Evolutionary conservation across 2,888 invertebrate species (phyloP).

Genomic region (Lingula anatina): DNA sequence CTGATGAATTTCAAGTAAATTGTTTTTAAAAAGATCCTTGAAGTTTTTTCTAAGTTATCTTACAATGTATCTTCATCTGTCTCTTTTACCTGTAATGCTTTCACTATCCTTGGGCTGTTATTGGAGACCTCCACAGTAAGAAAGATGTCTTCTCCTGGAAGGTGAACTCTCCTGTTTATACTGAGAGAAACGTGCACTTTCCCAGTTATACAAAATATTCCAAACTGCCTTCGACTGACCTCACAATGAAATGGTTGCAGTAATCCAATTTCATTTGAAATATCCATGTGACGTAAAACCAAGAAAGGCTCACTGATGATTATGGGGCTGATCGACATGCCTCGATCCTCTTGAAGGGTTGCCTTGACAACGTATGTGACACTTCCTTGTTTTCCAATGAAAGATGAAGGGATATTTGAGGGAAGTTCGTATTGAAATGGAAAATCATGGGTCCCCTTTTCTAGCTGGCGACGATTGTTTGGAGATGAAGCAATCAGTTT

Average conservation of each 20-base stretch:
- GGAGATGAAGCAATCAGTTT: constrained; percentile 12
- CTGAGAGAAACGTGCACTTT: constrained; percentile 31
- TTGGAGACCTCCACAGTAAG: constrained; percentile 45
- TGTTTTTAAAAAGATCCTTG: no score
- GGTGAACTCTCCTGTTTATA: constrained; percentile 35
- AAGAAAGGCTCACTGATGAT: constrained; percentile 50
- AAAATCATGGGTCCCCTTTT: constrained; percentile 34
- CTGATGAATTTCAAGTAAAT: no score
- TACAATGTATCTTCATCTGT: no score
- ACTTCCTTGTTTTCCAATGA: constrained; percentile 50
- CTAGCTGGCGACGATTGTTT: constrained; percentile 18
- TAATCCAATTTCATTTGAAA: constrained; percentile 15
- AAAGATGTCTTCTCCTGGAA: constrained; percentile 47
- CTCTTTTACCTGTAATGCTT: constrained; percentile 37
- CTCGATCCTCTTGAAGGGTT: constrained; percentile 34
- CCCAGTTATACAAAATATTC: constrained; percentile 32
- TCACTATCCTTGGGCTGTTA: constrained; percentile 30
- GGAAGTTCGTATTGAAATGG: constrained; percentile 45
- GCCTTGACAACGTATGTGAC: constrained; percentile 50
- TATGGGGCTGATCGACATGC: constrained; percentile 28
- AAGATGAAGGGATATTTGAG: constrained; percentile 45
- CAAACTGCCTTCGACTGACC: constrained; percentile 25
- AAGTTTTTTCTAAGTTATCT: no score
- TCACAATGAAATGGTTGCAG: background rate
- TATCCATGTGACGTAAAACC: constrained; percentile 23